Evolutionary conservation across 1,140 invertebrate species (phyloP), one percentile per base, ranked within the genome.

Genomic region (Daktulosphaira vitifoliae): DNA sequence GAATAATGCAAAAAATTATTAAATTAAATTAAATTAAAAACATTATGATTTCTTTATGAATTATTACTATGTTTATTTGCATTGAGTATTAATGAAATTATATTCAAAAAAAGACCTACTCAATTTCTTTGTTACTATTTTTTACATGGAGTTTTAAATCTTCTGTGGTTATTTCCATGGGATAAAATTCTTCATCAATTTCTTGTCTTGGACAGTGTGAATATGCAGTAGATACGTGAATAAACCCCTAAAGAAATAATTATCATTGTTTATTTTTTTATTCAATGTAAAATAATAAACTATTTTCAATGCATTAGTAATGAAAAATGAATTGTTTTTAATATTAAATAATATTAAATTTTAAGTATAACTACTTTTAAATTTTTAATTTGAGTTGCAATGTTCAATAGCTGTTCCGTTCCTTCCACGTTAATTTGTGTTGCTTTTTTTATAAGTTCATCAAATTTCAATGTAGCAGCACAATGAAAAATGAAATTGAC

Each of bases 401-500:
- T n/a, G n/a, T n/a, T 39, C 25, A 65, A 25, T 22, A 52, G 3
- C 38, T 65, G 37, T 48, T 50, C 38, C 18, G 64, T 65, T 3
- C 46, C 48, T 38, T 50, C 20, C 6, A 65, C 29, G 22, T 65
- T 65, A n/a, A 65, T 52, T 26, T 42, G 15, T 18, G 49, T 38
- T 3, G 49, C 64, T 3, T 38, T 1, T 1, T 25, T 9, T 11
- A 65, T 25, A 25, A 33, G 15, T 20, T 48, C 84, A 71, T 87
- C 83, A 20, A 68, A 86, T 70, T 87, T 86, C 37, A 98, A 85
- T 65, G 88, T 95, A 1, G 95, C 94, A 1, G 94, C 95, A 2
- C 86, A 86, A 72, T 98, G 92, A 74, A 93, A 95, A 9, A 98
- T 82, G 15, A 97, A 77, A 2, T 85, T 84, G 0, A 96, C 86